Percentiles rank a stretch among this genome's conserved stretches.
These are phyloP conservation scores for Protosalanx chinensis DNA, from an alignment of 2,797 vertebrate genomes.

Conservation along the genomic window DNA sequence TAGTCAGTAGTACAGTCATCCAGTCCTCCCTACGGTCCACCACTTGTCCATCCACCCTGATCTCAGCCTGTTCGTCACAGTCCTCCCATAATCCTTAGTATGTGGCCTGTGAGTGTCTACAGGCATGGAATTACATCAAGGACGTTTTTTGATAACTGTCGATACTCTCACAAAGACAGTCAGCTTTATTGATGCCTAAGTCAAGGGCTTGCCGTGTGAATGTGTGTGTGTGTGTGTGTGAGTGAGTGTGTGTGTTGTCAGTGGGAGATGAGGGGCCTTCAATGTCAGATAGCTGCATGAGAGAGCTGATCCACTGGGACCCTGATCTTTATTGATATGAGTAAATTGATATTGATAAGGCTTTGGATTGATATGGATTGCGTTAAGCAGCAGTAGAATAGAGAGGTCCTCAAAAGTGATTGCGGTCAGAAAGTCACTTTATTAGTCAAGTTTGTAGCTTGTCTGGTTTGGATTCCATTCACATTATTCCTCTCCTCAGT, in stretches of 20 bases:
- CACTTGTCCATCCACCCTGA: neutral
- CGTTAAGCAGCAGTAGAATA: constrained; percentile 79
- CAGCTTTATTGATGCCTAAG: constrained; percentile 83
- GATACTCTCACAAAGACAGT: constrained; percentile 83
- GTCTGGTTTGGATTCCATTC: constrained; percentile 38
- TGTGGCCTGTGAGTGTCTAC: constrained; percentile 81
- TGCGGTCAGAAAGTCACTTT: constrained; percentile 67
- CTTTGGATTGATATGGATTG: constrained; percentile 87
- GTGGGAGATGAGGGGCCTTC: constrained; percentile 64
- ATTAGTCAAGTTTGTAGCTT: constrained; percentile 60
- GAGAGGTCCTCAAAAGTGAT: constrained; percentile 72
- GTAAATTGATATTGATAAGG: constrained; percentile 98
- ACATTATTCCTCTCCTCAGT: constrained; percentile 22
- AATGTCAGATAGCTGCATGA: constrained; percentile 73
- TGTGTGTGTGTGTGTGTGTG: constrained; percentile 20
- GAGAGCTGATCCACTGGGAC: constrained; percentile 80
- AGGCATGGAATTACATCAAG: constrained; percentile 94
- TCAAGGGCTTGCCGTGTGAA: constrained; percentile 67
- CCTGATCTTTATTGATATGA: constrained; percentile 93
- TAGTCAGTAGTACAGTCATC: too few relatives aligned
- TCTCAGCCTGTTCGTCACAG: constrained; percentile 60
- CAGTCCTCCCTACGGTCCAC: constrained; percentile 40
- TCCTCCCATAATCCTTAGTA: constrained; percentile 80
- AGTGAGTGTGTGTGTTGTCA: constrained; percentile 37
- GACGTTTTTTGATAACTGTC: constrained; percentile 97